These are phyloP conservation scores for Todiramphus saurophagus DNA, from an alignment of 2,113 vertebrate species.

Conservation along the genomic window DNA sequence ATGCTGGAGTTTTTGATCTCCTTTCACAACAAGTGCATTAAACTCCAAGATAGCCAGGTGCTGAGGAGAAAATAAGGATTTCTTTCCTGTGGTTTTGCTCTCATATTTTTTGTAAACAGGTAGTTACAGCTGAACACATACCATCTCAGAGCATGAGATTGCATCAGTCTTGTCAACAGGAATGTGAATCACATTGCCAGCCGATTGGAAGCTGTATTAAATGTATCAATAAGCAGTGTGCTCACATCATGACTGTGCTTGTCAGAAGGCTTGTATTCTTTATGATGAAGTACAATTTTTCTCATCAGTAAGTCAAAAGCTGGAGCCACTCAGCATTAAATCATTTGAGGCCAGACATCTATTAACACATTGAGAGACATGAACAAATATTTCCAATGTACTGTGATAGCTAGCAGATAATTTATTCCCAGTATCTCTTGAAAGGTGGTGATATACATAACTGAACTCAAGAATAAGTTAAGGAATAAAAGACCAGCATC, in stretches of 20 bases:
- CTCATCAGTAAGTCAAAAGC: conserved; percentile 15
- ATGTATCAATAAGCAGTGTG: background rate
- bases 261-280: background rate
- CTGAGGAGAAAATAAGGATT: background rate
- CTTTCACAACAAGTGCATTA: background rate
- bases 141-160: background rate
- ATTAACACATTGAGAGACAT: background rate
- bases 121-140: background rate
- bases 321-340: conserved; percentile 1
- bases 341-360: background rate
- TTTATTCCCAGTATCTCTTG: background rate
- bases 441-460: background rate
- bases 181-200: background rate
- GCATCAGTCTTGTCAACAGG: background rate
- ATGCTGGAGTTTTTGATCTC: background rate
- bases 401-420: background rate
- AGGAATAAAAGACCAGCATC: background rate
- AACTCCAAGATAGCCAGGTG: background rate
- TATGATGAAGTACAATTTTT: background rate
- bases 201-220: background rate
- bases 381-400: background rate
- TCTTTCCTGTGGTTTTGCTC: background rate
- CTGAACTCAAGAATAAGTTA: background rate
- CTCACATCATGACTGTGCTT: background rate
- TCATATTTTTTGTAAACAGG: background rate